Evolutionary conservation across 2,888 invertebrate genomes (phyloP), one percentile per base, ranked within the genome.

Genomic region (Glyphotaelius pellucidus): DNA sequence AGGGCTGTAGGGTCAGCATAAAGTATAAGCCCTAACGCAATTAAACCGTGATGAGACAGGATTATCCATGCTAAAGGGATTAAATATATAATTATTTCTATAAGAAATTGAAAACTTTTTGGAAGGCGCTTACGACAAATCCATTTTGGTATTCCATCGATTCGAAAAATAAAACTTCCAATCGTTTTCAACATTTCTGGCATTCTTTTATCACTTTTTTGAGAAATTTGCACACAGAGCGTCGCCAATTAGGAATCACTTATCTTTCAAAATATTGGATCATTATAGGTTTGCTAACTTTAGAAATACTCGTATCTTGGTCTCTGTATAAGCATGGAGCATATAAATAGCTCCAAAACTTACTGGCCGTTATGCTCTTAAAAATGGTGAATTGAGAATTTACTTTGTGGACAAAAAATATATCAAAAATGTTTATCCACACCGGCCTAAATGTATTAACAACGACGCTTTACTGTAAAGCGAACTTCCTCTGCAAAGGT

Each of bases 21-120:
- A 88, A 88, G 79, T 52, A 87, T 31, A 88, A 88, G 35, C 88
- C 87, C 19, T 88, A 79, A 88, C 52, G 79, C 88, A 52, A 52
- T 88, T 47, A 67, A 67, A 67, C 67, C 67, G 1, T n/a, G 67
- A 67, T 67, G 25, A 9, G n/a, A 67, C 9, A 67, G 67, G 25
- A 67, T 67, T 67, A 67, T 67, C 67, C 25, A 67, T n/a, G 25
- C 25, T n/a, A 2, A 25, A 67, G 67, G 67, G 67, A 67, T 67
- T 7, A 67, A 67, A 67, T 67, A 25, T 5, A 67, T 67, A 67
- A 67, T 67, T n/a, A n/a, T 67, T 67, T 67, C 9, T 67, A 5
- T 67, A 67, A 67, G 25, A 67, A 67, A 67, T n/a, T 67, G 67
- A 67, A 67, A 67, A 25, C n/a, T 7, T 25, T 52, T 52, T 19